These are phyloP conservation scores for Baronia brevicornis DNA, from an alignment of 2,888 invertebrate genomes.

Conservation along the genomic window DNA sequence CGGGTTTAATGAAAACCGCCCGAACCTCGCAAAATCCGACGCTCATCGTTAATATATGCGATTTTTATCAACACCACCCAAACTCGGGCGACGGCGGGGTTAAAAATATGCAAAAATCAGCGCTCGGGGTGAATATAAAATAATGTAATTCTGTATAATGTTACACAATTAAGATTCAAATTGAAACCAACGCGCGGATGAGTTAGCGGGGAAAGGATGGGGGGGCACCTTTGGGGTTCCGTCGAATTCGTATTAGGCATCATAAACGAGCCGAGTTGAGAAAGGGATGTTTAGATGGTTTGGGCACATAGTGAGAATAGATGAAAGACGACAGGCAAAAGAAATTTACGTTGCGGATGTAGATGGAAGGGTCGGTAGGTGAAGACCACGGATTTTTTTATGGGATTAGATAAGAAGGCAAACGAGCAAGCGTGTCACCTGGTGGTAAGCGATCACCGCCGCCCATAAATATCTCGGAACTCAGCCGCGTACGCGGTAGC, in stretches of 20 bases:
- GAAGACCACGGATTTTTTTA: no score
- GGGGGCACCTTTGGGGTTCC: slow-evolving; percentile 14
- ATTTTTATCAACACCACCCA: slow-evolving; percentile 56
- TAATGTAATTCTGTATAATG: slow-evolving; percentile 74
- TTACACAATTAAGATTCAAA: slow-evolving; percentile 76
- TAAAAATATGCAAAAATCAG: slow-evolving; percentile 72
- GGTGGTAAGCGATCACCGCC: no score
- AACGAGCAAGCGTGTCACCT: no score
- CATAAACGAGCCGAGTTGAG: no score
- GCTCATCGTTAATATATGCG: slow-evolving; percentile 60
- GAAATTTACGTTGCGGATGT: no score
- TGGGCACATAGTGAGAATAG: no score
- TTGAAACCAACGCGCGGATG: slow-evolving; percentile 74
- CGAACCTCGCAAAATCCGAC: slow-evolving; percentile 44
- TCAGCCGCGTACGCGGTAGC: no score
- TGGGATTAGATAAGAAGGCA: no score
- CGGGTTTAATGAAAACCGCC: slow-evolving; percentile 59
- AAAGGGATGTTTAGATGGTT: no score
- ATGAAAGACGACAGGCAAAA: no score
- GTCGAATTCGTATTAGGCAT: slow-evolving; percentile 17
- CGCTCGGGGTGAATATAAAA: slow-evolving; percentile 71
- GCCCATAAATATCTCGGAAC: no score
- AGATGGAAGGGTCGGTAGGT: no score
- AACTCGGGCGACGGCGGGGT: slow-evolving; percentile 40
- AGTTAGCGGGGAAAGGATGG: slow-evolving; percentile 33